Evolutionary conservation across 2,113 vertebrate species (phyloP).

Genomic region (Oreochromis aureus): DNA sequence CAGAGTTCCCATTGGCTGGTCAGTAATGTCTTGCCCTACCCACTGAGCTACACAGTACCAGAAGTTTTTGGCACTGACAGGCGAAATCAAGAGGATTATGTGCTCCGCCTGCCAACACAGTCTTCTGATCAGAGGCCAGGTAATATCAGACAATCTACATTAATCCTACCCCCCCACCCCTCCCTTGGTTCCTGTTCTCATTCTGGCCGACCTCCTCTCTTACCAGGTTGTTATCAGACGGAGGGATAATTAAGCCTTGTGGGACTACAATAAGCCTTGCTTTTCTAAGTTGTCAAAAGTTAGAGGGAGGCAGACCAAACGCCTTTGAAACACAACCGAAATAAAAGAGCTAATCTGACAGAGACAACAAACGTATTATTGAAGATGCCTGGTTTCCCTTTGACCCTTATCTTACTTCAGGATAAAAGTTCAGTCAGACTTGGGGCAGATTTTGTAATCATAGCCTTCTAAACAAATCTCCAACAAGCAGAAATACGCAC

Average conservation of each 20-base stretch:
- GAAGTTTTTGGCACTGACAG: slow-evolving; percentile 6
- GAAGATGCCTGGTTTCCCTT: neutral
- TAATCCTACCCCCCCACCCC: slow-evolving; percentile 17
- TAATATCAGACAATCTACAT: slow-evolving; percentile 42
- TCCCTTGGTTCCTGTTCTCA: neutral
- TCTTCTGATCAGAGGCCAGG: slow-evolving; percentile 55
- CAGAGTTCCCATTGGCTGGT: neutral
- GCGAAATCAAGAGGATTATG: slow-evolving; percentile 27
- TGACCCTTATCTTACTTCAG: neutral
- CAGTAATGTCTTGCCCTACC: neutral
- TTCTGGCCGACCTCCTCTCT: neutral
- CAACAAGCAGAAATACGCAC: neutral
- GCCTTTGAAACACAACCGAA: slow-evolving; percentile 8
- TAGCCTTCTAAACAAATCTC: neutral
- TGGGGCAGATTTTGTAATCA: neutral
- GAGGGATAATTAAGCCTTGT: slow-evolving; percentile 54
- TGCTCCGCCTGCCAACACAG: slow-evolving; percentile 50
- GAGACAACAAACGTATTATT: neutral
- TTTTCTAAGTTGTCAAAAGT: slow-evolving; percentile 39
- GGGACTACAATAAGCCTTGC: slow-evolving; percentile 39
- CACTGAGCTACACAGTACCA: neutral
- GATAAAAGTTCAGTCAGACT: neutral
- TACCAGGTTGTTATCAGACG: slow-evolving; percentile 25
- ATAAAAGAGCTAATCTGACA: slow-evolving; percentile 5
- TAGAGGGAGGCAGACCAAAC: slow-evolving; percentile 48